Conservation (phyloP, 2,113 vertebrate genomes). For the Macquaria ambigua region DNA sequence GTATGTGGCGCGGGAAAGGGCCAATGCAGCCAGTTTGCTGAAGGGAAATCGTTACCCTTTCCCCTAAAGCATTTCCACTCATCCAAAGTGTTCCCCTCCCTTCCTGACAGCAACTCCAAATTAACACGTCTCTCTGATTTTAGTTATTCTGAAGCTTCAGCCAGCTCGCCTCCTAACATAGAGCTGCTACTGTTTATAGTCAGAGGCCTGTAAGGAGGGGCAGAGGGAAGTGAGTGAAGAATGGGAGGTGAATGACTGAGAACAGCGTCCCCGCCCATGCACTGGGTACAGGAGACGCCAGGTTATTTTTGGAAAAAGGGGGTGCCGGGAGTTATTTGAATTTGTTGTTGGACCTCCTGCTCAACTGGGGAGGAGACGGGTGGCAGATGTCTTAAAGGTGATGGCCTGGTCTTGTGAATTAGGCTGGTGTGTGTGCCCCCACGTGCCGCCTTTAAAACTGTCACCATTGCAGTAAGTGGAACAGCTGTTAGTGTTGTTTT, state of each 20-base stretch:
- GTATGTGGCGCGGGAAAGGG: slow-evolving; percentile 37
- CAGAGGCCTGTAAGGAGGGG: slow-evolving; percentile 54
- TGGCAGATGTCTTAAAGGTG: slow-evolving; percentile 69
- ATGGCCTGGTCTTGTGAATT: slow-evolving; percentile 62
- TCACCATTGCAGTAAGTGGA: slow-evolving; percentile 61
- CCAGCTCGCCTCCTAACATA: slow-evolving; percentile 70
- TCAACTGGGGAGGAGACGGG: slow-evolving; percentile 3
- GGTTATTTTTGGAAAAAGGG: slow-evolving; percentile 77
- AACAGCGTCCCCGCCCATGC: slow-evolving; percentile 39
- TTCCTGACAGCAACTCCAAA: slow-evolving; percentile 70
- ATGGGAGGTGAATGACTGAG: slow-evolving; percentile 65
- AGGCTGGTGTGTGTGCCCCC: slow-evolving; percentile 44
- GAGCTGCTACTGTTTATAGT: slow-evolving; percentile 78
- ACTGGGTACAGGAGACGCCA: slow-evolving; percentile 46
- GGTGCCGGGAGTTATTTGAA: slow-evolving; percentile 68
- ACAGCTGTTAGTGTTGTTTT: slow-evolving; percentile 69
- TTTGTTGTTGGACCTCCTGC: slow-evolving; percentile 49
- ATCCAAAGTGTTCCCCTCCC: slow-evolving; percentile 48
- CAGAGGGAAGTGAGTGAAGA: slow-evolving; percentile 51
- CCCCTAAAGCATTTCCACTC: slow-evolving; percentile 54
- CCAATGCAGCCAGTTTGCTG: slow-evolving; percentile 56
- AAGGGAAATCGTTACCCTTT: slow-evolving; percentile 76
- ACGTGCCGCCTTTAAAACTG: slow-evolving; percentile 59
- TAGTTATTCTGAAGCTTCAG: slow-evolving; percentile 68
- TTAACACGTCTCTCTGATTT: slow-evolving; percentile 72